Conservation (phyloP, 2,113 vertebrate species). For the Microcebus lehilahytsara region DNA sequence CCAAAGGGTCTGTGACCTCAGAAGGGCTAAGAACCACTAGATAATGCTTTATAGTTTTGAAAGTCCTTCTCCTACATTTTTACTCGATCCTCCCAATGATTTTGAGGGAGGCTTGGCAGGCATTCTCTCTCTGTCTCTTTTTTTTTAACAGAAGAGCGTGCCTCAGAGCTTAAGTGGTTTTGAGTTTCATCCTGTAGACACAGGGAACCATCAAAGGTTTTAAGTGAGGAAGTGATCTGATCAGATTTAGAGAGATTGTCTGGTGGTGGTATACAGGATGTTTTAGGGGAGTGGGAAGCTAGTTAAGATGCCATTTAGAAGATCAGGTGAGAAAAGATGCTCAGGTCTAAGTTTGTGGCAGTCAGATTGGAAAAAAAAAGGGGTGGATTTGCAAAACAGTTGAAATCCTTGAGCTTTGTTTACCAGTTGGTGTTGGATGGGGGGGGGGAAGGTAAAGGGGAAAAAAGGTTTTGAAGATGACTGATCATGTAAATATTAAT, state of each 20-base stretch:
- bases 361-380: not conserved
- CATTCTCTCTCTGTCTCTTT: not conserved
- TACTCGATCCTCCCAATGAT: not conserved
- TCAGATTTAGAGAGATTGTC: not conserved
- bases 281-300: not conserved
- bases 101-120: not conserved
- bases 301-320: not conserved
- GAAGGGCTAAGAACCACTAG: not conserved
- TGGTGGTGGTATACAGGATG: not conserved
- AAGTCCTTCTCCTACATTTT: slow-evolving; percentile 17
- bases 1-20: not conserved
- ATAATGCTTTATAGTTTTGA: not conserved
- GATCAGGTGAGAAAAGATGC: not conserved
- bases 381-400: not conserved
- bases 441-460: not conserved
- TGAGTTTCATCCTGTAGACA: not conserved
- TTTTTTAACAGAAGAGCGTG: not conserved
- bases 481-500: not conserved
- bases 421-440: not conserved
- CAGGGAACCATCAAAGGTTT: not conserved
- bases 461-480: not conserved
- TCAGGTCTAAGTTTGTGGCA: not conserved
- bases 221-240: not conserved
- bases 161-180: not conserved
- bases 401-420: not conserved